phyloP scores from a whole-genome alignment of 2,797 vertebrate genomes.

The Dipus sagitta region DNA sequence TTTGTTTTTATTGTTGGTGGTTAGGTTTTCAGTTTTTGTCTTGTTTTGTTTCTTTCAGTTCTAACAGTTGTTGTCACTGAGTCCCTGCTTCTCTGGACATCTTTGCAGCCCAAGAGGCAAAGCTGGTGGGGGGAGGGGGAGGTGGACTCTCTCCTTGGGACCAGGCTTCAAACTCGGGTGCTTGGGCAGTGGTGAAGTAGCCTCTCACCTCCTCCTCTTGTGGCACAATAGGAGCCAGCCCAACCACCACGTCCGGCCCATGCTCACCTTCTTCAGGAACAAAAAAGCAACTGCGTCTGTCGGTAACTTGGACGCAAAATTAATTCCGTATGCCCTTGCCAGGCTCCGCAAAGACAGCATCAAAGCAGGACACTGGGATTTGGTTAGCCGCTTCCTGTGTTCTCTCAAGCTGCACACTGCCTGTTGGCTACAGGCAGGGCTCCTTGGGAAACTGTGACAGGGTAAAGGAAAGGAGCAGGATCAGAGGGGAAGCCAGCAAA shows the following conservation, averaged over 20 bases:
- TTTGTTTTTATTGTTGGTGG: too few relatives aligned
- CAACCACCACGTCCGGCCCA: slow-evolving; percentile 53
- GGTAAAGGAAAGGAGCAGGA: slow-evolving; percentile 41
- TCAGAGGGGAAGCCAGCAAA: slow-evolving; percentile 8
- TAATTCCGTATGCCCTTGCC: slow-evolving; percentile 61
- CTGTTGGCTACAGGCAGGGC: background rate
- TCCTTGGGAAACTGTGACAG: background rate
- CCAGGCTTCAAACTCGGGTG: background rate
- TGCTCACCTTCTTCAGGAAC: slow-evolving; percentile 62
- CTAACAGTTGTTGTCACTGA: slow-evolving; percentile 1
- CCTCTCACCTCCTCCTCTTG: background rate
- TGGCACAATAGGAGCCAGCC: background rate
- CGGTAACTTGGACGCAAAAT: slow-evolving; percentile 75
- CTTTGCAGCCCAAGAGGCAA: background rate
- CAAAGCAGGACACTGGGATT: slow-evolving; percentile 57
- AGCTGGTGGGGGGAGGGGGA: background rate
- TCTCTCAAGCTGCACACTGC: background rate
- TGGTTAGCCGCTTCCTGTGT: slow-evolving; percentile 19
- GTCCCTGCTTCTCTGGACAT: background rate
- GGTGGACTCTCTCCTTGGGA: background rate
- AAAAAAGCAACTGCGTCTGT: slow-evolving; percentile 62
- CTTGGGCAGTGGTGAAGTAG: background rate
- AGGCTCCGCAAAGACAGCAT: slow-evolving; percentile 58
- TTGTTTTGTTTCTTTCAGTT: slow-evolving; percentile 36
- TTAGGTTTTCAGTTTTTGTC: background rate